A percentile compares a stretch with the other conserved stretches of the same genome.
Conservation (phyloP, 2,888 invertebrate genomes). For the Protophormia terraenovae region DNA sequence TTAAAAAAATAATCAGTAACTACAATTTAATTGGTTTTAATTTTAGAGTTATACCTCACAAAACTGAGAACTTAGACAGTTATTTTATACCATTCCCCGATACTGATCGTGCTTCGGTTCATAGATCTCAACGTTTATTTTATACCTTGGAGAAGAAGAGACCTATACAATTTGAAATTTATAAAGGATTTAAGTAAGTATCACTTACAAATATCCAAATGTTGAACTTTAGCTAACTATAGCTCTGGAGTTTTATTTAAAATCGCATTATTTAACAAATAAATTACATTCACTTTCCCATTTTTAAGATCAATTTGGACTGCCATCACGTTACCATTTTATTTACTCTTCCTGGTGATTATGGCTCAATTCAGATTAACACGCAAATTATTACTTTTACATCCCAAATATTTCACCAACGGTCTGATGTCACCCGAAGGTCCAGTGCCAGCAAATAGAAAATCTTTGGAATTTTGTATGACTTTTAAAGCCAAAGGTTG, state of each 20-base stretch:
- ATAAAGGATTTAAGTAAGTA: conserved; percentile 82
- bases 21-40: neutral
- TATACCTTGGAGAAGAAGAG: conserved; percentile 85
- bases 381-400: conserved; percentile 84
- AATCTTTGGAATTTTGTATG: conserved; percentile 84
- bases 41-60: conserved; percentile 42
- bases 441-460: conserved; percentile 83
- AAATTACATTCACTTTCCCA: neutral
- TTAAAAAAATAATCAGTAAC: neutral
- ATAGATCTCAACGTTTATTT: conserved; percentile 88
- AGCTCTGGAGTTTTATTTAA: too few species aligned
- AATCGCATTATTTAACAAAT: too few species aligned
- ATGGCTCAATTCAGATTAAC: conserved; percentile 85
- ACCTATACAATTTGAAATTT: conserved; percentile 89
- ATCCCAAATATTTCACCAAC: conserved; percentile 86
- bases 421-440: conserved; percentile 86
- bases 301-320: conserved; percentile 67
- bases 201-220: neutral
- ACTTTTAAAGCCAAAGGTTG: conserved; percentile 90
- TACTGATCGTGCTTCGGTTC: conserved; percentile 88
- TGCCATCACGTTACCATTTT: conserved; percentile 81
- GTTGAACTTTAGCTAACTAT: conserved; percentile 81
- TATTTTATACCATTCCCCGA: conserved; percentile 86
- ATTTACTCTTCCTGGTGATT: conserved; percentile 83
- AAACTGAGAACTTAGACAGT: conserved; percentile 17